These are phyloP conservation scores for Cheilosia soror DNA, from an alignment of 2,888 invertebrate genomes.

Conservation along the genomic window DNA sequence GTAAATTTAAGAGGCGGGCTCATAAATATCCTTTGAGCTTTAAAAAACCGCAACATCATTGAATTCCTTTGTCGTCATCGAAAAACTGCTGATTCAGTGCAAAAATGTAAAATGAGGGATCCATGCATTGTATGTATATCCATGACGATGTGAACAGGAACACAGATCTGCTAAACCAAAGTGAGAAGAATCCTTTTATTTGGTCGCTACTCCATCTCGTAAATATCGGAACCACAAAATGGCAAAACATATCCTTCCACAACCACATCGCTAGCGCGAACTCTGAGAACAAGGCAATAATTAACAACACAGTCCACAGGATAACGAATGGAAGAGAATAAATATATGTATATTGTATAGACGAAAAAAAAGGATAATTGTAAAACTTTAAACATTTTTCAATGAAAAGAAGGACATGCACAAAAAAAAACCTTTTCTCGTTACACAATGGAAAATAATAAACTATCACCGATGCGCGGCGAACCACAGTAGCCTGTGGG, in stretches of 20 bases:
- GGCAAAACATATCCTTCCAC: conserved; percentile 66
- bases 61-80: conserved; percentile 38
- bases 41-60: conserved; percentile 58
- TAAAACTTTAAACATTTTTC: conserved; percentile 71
- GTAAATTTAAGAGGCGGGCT: conserved; percentile 9
- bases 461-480: conserved; percentile 68
- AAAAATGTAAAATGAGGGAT: conserved; percentile 27
- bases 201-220: conserved; percentile 22
- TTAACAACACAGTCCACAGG: conserved; percentile 54
- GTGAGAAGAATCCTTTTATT: conserved; percentile 53
- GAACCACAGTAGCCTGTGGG: conserved; percentile 61
- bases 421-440: conserved; percentile 20
- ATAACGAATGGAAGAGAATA: conserved; percentile 51
- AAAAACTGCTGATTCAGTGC: conserved; percentile 42
- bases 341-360: background rate
- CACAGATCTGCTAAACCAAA: conserved; percentile 29
- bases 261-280: conserved; percentile 22
- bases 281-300: conserved; percentile 52
- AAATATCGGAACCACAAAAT: conserved; percentile 61
- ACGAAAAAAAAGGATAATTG: conserved; percentile 54
- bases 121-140: conserved; percentile 16
- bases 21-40: conserved; percentile 40
- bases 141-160: conserved; percentile 26
- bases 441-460: conserved; percentile 69
- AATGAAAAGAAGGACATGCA: conserved; percentile 40